Base-by-base conservation (phyloP, 2,797 vertebrate genomes). In the Mormyrus proboscirostris region DNA sequence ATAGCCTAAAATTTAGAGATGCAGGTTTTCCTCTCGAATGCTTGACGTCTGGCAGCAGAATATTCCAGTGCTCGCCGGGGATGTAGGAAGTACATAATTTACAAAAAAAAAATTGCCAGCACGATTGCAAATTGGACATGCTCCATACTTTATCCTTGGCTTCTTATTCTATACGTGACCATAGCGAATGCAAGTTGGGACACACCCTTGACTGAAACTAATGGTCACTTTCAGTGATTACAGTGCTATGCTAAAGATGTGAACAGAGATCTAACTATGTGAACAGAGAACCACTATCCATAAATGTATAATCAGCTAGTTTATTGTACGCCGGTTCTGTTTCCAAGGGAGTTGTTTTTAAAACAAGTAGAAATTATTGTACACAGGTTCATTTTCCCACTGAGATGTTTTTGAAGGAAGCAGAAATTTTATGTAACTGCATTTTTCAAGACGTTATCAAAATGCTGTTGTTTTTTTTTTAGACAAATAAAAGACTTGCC, bases 11-110 rank as follows among this genome's bases (percentile, higher is more conserved):
- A 51, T 85, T 85, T 29, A 22, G 49, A 85, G 44, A 51, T 85
- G 83, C 83, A 50, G 83, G 49, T 50, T 85, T 85, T 51, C 49
- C 22, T 50, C 83, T 51, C 22, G 8, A 53, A 85, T 53, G 83
- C 83, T 47, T 85, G 44, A 85, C 83, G 47, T 85, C 44, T 85
- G 83, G 83, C 83, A 25, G 83, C 83, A 85, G n/a, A 14, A 33
- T 85, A 22, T 82, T 82, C 76, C 76, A 82, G 41, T 82, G 41
- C 76, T 44, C 19, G 41, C 76, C 41, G 3, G 19, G 76, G 41
- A 44, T 82, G 76, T 44, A 47, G 76, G 76, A 82, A 82, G 41
- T 82, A 82, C 76, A 82, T 82, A 47, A 82, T 82, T 82, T 82
- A 82, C 76, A 22, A 82, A 82, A 82, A 79, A 79, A 82, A 22